Conservation (phyloP, 1,140 invertebrate genomes). For the Drosophila virilis region DNA sequence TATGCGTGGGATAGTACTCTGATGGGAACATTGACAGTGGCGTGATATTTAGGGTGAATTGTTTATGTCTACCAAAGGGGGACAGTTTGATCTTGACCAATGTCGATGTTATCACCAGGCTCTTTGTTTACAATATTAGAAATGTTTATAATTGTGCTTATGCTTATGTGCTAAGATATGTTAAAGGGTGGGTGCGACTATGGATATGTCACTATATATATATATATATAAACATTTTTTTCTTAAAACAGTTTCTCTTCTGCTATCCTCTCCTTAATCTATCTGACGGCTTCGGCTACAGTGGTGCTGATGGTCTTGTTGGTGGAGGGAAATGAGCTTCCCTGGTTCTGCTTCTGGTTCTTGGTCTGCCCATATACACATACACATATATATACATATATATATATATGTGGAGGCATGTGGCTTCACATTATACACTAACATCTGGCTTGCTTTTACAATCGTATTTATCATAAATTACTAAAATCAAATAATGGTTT, state of each 20-base stretch:
- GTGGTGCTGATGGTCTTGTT: slow-evolving; percentile 34
- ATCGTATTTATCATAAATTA: slow-evolving; percentile 55
- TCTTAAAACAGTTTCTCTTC: slow-evolving; percentile 12
- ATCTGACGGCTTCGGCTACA: slow-evolving; percentile 55
- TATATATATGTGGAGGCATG: not conserved
- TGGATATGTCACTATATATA: too few relatives aligned
- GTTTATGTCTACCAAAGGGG: too few relatives aligned
- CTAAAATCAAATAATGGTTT: slow-evolving; percentile 48
- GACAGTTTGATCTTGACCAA: too few relatives aligned
- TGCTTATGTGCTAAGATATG: too few relatives aligned
- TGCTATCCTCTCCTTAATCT: slow-evolving; percentile 34
- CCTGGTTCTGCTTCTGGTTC: slow-evolving; percentile 30
- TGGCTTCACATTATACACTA: slow-evolving; percentile 19
- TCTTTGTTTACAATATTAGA: too few relatives aligned
- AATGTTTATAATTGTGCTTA: too few relatives aligned
- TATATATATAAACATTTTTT: slow-evolving; percentile 9
- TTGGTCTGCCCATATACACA: slow-evolving; percentile 3
- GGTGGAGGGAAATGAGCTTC: slow-evolving; percentile 30
- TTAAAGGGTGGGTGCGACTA: too few relatives aligned
- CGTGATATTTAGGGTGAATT: too few relatives aligned
- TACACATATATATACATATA: not conserved
- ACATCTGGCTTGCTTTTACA: slow-evolving; percentile 26
- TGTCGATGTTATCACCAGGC: too few relatives aligned
- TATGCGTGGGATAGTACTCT: too few relatives aligned
- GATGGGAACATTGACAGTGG: too few relatives aligned